phyloP scores from a whole-genome alignment of 2,888 invertebrate species.

The Xylota sylvarum region DNA sequence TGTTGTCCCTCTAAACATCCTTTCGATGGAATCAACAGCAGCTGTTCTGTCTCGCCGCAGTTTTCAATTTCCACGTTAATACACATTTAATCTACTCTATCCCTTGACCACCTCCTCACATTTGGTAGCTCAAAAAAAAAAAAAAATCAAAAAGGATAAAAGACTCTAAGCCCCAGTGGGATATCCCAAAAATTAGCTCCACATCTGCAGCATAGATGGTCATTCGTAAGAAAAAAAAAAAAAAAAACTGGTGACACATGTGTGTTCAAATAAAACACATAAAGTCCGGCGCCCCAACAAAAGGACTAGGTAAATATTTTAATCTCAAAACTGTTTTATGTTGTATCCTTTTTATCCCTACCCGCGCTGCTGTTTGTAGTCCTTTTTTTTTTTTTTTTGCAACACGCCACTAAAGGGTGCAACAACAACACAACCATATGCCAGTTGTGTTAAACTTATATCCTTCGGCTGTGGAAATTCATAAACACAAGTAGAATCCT shows the following conservation, averaged over 20 bases:
- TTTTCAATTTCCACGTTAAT: conserved; percentile 55
- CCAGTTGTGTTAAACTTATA: conserved; percentile 40
- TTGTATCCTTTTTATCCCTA: conserved; percentile 28
- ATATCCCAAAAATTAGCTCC: conserved; percentile 32
- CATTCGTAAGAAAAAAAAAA: conserved; percentile 33
- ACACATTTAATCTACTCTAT: conserved; percentile 13
- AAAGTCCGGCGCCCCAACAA: conserved; percentile 30
- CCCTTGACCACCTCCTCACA: background rate
- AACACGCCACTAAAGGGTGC: conserved; percentile 15
- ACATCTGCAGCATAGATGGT: conserved; percentile 39
- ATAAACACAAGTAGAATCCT: conserved; percentile 37
- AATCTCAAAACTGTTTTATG: conserved; percentile 45
- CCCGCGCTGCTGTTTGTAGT: conserved; percentile 15
- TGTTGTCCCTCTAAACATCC: background rate
- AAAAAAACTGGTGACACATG: conserved; percentile 54
- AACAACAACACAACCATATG: conserved; percentile 30
- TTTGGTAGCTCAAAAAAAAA: conserved; percentile 2
- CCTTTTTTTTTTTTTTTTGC: conserved; percentile 1
- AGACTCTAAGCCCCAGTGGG: conserved; percentile 25
- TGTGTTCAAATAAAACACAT: conserved; percentile 39
- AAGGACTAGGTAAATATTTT: conserved; percentile 70
- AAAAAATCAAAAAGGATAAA: conserved; percentile 15
- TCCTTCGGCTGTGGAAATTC: conserved; percentile 40
- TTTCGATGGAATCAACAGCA: conserved; percentile 29
- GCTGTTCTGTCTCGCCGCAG: conserved; percentile 51